Percentiles rank a stretch among this genome's conserved stretches.
Evolutionary conservation across 2,113 vertebrate species (phyloP).

Genomic region (Elachura formosa): DNA sequence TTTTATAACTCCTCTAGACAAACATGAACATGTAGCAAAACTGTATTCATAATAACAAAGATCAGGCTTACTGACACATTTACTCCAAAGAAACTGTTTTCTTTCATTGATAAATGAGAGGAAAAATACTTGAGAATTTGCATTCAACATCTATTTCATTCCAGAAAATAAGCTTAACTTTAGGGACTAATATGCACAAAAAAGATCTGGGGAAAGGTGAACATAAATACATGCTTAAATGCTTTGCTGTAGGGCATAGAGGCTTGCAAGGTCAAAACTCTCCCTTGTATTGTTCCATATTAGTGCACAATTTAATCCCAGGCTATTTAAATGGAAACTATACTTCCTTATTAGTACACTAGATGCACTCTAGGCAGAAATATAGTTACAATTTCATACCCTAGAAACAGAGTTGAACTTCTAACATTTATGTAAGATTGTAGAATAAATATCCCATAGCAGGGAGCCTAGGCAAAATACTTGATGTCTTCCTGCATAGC

Average conservation of each 20-base stretch:
- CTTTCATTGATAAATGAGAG: background rate
- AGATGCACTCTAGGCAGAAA: slow-evolving; percentile 13
- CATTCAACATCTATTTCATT: background rate
- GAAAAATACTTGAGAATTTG: background rate
- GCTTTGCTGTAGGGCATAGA: background rate
- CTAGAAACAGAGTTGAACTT: slow-evolving; percentile 30
- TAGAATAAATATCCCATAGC: slow-evolving; percentile 31
- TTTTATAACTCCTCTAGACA: background rate
- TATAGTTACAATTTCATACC: slow-evolving; percentile 8
- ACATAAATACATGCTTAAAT: slow-evolving; percentile 3
- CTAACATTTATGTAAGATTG: slow-evolving; percentile 8
- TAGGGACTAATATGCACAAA: background rate
- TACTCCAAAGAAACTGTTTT: background rate
- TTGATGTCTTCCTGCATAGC: background rate
- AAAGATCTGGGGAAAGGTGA: background rate
- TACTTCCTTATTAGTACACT: background rate
- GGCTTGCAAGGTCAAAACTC: background rate
- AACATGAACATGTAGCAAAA: background rate
- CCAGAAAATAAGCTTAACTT: background rate
- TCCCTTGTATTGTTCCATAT: background rate
- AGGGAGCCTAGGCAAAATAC: background rate
- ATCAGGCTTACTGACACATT: background rate
- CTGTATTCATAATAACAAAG: background rate
- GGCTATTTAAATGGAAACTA: background rate
- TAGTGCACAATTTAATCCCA: background rate